Evolutionary conservation across 2,797 vertebrate genomes (phyloP).

Genomic region (Myotis pilosus): DNA sequence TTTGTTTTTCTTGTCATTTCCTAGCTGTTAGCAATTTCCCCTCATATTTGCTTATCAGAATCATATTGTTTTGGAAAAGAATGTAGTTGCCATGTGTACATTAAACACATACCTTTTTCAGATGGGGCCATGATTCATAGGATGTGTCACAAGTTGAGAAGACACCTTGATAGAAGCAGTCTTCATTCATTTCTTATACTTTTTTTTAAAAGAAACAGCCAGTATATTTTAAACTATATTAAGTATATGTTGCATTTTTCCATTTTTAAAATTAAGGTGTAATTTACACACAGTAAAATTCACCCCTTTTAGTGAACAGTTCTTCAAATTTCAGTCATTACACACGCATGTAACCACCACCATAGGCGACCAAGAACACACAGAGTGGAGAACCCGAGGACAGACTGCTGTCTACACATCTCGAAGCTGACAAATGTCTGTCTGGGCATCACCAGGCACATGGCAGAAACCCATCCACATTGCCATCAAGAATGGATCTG

Average conservation of each 20-base stretch:
- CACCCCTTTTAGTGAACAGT: neutral
- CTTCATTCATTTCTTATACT: slow-evolving; percentile 6
- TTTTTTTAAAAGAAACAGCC: neutral
- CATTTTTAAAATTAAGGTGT: neutral
- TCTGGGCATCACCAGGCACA: neutral
- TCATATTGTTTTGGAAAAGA: neutral
- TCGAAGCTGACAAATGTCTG: neutral
- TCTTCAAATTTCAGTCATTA: neutral
- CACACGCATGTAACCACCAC: neutral
- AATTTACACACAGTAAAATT: neutral
- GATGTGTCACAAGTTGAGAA: neutral
- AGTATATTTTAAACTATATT: neutral
- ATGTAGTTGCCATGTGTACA: neutral
- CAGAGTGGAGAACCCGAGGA: neutral
- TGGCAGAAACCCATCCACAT: neutral
- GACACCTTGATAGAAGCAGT: neutral
- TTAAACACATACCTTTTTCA: neutral
- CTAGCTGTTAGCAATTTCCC: neutral
- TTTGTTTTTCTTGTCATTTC: slow-evolving; percentile 4
- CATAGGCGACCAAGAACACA: neutral
- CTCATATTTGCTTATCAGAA: neutral
- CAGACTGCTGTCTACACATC: neutral
- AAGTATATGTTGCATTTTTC: neutral
- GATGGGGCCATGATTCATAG: neutral
- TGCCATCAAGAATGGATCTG: neutral